Percentiles rank a stretch among this genome's conserved stretches.
Conservation (phyloP, 2,113 vertebrate genomes). For the Heterochromis multidens region DNA sequence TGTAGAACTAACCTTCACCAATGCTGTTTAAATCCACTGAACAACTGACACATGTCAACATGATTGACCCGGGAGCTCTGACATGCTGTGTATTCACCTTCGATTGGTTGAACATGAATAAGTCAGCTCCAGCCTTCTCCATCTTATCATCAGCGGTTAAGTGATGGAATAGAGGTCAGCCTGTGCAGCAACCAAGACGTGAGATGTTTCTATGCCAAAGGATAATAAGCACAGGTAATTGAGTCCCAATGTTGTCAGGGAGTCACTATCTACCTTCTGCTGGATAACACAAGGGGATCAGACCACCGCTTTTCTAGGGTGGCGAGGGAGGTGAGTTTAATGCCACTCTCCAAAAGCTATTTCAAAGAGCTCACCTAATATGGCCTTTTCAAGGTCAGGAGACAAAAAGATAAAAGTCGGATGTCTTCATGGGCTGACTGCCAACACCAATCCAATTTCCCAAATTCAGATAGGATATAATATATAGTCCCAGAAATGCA, state of each 20-base stretch:
- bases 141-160: constrained; percentile 60
- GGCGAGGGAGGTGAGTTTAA: constrained; percentile 36
- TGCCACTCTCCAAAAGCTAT: constrained; percentile 58
- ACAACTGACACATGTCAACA: constrained; percentile 44
- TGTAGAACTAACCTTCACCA: constrained; percentile 8
- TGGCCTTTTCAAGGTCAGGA: constrained; percentile 43
- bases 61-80: constrained; percentile 28
- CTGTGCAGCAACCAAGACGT: constrained; percentile 42
- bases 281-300: constrained; percentile 64
- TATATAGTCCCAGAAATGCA: neutral
- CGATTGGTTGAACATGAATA: constrained; percentile 58
- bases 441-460: constrained; percentile 1
- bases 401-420: neutral
- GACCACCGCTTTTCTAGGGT: constrained; percentile 17
- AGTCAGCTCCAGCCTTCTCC: constrained; percentile 36
- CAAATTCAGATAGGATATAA: neutral
- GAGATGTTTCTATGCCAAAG: constrained; percentile 62
- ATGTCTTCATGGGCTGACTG: neutral
- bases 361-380: constrained; percentile 51
- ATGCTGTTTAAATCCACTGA: constrained; percentile 9
- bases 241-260: constrained; percentile 48
- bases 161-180: constrained; percentile 62
- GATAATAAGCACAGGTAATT: constrained; percentile 63
- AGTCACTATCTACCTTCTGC: constrained; percentile 48
- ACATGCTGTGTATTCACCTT: constrained; percentile 41